Evolutionary conservation across 2,797 vertebrate species (phyloP).

Genomic region (Acomys russatus): DNA sequence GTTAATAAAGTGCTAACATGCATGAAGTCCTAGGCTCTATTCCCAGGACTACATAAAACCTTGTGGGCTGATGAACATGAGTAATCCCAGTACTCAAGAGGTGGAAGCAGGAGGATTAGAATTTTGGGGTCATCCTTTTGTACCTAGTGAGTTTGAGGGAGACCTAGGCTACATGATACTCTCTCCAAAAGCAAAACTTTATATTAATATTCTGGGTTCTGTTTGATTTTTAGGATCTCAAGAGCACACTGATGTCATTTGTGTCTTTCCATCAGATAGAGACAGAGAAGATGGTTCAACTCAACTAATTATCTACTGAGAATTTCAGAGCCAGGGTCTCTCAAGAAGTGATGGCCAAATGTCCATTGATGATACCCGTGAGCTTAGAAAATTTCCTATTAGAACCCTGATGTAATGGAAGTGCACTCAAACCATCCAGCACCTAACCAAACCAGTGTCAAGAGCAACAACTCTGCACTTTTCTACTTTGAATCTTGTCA

Average conservation of each 20-base stretch:
- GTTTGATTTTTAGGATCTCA: constrained; percentile 71
- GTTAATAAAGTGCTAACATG: neutral
- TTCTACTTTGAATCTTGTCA: constrained; percentile 85
- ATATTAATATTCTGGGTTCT: constrained; percentile 62
- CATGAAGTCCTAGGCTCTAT: neutral
- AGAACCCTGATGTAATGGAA: constrained; percentile 60
- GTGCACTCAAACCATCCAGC: constrained; percentile 61
- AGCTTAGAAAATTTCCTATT: constrained; percentile 37
- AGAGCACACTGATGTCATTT: constrained; percentile 28
- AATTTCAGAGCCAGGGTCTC: constrained; percentile 54
- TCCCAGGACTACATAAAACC: neutral
- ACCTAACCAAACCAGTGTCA: constrained; percentile 77
- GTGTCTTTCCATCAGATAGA: constrained; percentile 31
- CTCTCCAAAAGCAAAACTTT: neutral
- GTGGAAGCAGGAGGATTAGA: neutral
- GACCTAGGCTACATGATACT: neutral
- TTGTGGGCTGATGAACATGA: neutral
- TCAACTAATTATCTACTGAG: constrained; percentile 4
- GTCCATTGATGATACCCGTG: neutral
- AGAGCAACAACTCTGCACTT: constrained; percentile 83
- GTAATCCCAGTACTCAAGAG: neutral
- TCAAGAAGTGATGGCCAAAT: constrained; percentile 47
- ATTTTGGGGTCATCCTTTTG: neutral
- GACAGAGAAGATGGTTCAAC: constrained; percentile 25
- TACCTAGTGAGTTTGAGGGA: neutral